Percentiles rank a stretch among this genome's conserved stretches.
phyloP scores from a whole-genome alignment of 2,888 invertebrate genomes.

The Ethmia dodecea region DNA sequence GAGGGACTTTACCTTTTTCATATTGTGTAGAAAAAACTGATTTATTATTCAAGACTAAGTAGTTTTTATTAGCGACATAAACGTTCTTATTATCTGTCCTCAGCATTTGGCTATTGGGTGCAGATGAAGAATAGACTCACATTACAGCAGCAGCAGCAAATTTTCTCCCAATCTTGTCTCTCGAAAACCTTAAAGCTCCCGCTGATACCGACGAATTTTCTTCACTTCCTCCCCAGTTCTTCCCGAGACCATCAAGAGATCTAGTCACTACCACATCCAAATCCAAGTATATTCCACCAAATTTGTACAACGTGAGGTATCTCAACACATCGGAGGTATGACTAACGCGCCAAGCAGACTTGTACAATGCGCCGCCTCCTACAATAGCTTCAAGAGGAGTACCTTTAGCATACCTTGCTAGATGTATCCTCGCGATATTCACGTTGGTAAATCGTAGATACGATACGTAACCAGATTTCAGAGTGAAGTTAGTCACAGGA shows the following conservation, averaged over 20 bases:
- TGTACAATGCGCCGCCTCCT: conserved; percentile 55
- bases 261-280: conserved; percentile 84
- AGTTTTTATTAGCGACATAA: too few relatives aligned
- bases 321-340: conserved; percentile 82
- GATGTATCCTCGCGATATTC: conserved; percentile 63
- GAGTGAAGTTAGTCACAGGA: conserved; percentile 34
- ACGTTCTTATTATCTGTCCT: too few relatives aligned
- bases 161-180: conserved; percentile 30
- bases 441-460: conserved; percentile 67
- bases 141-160: conserved; percentile 25
- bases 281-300: too few relatives aligned
- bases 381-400: conserved; percentile 79
- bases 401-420: conserved; percentile 64
- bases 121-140: too few relatives aligned
- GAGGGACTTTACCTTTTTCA: too few relatives aligned
- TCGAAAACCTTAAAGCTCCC: conserved; percentile 80
- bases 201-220: conserved; percentile 79
- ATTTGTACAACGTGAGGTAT: conserved; percentile 82
- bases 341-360: conserved; percentile 73
- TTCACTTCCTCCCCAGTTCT: conserved; percentile 81
- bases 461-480: conserved; percentile 28
- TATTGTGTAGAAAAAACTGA: too few relatives aligned
- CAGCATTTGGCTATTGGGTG: too few relatives aligned
- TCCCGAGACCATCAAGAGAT: conserved; percentile 67
- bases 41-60: too few relatives aligned